phyloP scores from a whole-genome alignment of 1,140 invertebrate species.

The Capitella teleta region DNA sequence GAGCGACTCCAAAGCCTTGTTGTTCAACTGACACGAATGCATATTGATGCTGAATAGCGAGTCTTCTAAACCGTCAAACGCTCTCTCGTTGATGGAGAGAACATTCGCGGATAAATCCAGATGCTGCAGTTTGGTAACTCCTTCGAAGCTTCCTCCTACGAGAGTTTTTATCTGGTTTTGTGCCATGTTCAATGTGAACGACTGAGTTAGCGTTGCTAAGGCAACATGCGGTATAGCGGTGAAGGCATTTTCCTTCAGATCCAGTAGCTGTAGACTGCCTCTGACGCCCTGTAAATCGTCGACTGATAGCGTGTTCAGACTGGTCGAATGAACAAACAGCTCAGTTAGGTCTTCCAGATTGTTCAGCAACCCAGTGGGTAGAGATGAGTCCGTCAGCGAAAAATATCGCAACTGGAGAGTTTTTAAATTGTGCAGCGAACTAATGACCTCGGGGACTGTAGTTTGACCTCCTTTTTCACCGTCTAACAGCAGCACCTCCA shows the following conservation, averaged over 20 bases:
- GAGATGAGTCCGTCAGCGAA: not conserved
- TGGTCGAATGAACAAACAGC: not conserved
- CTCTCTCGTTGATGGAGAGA: not conserved
- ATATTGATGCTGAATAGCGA: not conserved
- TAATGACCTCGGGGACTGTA: too few species aligned
- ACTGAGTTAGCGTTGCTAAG: not conserved
- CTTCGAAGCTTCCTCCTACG: not conserved
- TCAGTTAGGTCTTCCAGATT: not conserved
- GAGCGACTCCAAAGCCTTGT: not conserved
- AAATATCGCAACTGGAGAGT: not conserved
- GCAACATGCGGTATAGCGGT: not conserved
- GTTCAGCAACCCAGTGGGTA: not conserved
- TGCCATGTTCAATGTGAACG: not conserved
- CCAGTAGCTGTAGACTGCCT: not conserved
- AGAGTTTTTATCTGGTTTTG: not conserved
- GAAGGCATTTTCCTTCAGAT: not conserved
- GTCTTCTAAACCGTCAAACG: not conserved
- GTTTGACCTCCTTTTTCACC: too few species aligned
- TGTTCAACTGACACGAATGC: not conserved
- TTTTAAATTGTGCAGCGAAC: not conserved
- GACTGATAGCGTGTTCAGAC: not conserved
- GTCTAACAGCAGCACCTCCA: slow-evolving; percentile 2
- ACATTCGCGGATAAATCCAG: slow-evolving; percentile 6
- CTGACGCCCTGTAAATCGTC: not conserved
- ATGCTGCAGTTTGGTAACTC: slow-evolving; percentile 1